phyloP scores from a whole-genome alignment of 2,888 invertebrate species.

The Girardia tigrina region DNA sequence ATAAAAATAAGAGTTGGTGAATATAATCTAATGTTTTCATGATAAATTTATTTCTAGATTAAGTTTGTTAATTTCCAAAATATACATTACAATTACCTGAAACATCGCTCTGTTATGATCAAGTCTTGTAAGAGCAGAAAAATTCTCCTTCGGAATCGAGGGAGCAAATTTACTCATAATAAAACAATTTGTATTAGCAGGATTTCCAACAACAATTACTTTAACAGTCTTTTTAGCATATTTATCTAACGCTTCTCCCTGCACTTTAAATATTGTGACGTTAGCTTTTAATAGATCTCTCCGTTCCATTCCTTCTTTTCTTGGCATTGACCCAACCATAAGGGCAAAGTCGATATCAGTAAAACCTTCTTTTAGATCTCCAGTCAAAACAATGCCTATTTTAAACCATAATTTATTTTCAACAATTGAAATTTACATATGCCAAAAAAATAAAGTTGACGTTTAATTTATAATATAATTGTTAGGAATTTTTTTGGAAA shows the following conservation, averaged over 20 bases:
- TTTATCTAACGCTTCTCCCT: conserved; percentile 80
- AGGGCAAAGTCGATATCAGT: conserved; percentile 79
- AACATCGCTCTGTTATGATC: conserved; percentile 93
- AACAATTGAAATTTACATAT: no score
- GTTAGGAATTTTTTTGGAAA: no score
- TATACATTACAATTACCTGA: conserved; percentile 55
- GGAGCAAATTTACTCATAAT: conserved; percentile 81
- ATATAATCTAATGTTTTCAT: no score
- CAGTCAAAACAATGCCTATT: conserved; percentile 66
- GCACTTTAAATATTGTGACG: conserved; percentile 90
- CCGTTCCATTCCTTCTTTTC: conserved; percentile 92
- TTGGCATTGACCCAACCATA: conserved; percentile 91
- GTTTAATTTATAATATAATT: no score
- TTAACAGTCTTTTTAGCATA: conserved; percentile 79
- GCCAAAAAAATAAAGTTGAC: no score
- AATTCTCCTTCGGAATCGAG: conserved; percentile 83
- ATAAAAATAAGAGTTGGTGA: no score
- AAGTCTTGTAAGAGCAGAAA: conserved; percentile 88
- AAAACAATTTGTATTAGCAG: conserved; percentile 93
- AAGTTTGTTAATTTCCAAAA: no score
- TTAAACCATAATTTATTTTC: conserved; percentile 33
- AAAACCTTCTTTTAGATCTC: conserved; percentile 58
- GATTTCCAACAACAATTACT: conserved; percentile 90
- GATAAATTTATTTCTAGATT: no score
- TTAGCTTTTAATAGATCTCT: conserved; percentile 92